Evolutionary conservation across 1,140 invertebrate species (phyloP).

Genomic region (Coelopa frigida): DNA sequence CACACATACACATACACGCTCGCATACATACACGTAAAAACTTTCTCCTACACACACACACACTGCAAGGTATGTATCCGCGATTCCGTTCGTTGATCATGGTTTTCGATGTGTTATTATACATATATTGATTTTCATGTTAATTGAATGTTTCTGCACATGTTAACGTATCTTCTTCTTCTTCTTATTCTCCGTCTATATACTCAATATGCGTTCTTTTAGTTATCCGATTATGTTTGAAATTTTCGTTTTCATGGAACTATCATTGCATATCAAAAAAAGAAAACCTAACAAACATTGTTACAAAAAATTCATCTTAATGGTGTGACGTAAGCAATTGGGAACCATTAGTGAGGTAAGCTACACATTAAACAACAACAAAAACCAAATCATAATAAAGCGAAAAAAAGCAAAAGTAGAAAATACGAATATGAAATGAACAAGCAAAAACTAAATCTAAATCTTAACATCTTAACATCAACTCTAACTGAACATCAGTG

Average conservation of each 20-base stretch:
- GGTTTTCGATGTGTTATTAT: conserved; percentile 1
- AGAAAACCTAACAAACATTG: conserved; percentile 1
- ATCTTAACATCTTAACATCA: too few relatives aligned
- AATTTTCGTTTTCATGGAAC: conserved; percentile 4
- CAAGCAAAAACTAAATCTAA: too few relatives aligned
- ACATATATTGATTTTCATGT: neutral
- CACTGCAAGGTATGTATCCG: too few relatives aligned
- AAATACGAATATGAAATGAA: too few relatives aligned
- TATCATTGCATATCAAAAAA: conserved; percentile 1
- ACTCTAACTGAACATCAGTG: too few relatives aligned
- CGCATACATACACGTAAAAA: too few relatives aligned
- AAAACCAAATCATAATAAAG: conserved; percentile 10
- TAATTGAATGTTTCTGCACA: neutral
- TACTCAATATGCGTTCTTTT: neutral
- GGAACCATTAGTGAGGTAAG: conserved; percentile 46
- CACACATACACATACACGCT: too few relatives aligned
- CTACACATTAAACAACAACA: conserved; percentile 43
- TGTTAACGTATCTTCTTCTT: neutral
- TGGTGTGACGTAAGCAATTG: conserved; percentile 46
- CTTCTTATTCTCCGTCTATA: neutral
- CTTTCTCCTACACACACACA: too few relatives aligned
- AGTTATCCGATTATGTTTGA: conserved; percentile 3
- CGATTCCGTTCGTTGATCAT: too few relatives aligned
- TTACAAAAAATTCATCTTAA: conserved; percentile 25
- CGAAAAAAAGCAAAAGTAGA: conserved; percentile 7